Base-by-base conservation (phyloP, 1,140 invertebrate species). In the Doryteuthis pealeii region DNA sequence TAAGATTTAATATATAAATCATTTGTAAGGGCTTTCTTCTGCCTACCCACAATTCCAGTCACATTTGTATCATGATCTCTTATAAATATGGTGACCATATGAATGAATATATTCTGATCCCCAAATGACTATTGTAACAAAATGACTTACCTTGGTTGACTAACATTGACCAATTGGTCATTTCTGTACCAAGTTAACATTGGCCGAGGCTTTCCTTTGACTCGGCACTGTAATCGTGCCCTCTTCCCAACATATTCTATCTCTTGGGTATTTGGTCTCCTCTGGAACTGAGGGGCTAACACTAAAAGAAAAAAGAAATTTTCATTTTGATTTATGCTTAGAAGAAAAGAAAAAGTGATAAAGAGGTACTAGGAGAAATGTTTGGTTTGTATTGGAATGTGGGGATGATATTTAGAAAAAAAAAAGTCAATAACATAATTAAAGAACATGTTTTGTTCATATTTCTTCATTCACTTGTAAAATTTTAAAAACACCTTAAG, bases 181-280 rank as follows among this genome's bases (percentile, higher is more conserved):
- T 81, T 74, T 26, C 75, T 54, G 58, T 82, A 83, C 83, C 83
- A 85, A 0, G 73, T 58, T 2, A 83, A 43, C 33, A 70, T 78
- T 4, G 82, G 83, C 58, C 69, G 65, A 14, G 83, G 83, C 18
- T 73, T 66, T 14, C 84, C 83, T 45, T 74, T 67, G 0, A 77
- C 79, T 66, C 76, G 74, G 72, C 84, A 85, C 35, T 80, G 76
- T 8, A 85, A 71, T 69, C 80, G 82, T 14, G 80, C 76, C 14
- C 74, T 70, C 31, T 80, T 76, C 22, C 82, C 80, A 5, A 73
- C 72, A 8, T 75, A 30, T 3, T 78, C 75, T 45, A 76, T 66
- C 10, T 72, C 40, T 12, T 72, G n/a, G 3, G 22, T 75, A n/a
- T 72, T 30, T 15, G 35, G 68, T 31, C 28, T 45, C 32, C 74